These are phyloP conservation scores for Cremastinae sp. DNA, from an alignment of 2,888 invertebrate species.

Conservation along the genomic window DNA sequence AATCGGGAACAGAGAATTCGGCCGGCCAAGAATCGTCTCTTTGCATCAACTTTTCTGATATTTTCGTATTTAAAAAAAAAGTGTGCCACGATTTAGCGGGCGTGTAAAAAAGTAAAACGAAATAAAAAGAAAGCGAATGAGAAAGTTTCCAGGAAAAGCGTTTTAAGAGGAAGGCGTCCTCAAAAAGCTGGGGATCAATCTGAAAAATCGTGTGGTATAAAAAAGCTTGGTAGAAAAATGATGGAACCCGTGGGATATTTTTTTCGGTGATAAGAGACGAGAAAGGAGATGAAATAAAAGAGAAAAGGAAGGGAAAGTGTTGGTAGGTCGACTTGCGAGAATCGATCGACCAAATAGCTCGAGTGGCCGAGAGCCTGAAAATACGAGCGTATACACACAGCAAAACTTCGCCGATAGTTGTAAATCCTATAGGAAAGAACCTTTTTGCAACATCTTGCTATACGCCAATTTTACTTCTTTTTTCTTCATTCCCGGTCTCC, in stretches of 20 bases:
- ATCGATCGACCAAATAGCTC: conserved; percentile 45
- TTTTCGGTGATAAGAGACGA: conserved; percentile 6
- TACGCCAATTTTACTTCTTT: conserved; percentile 19
- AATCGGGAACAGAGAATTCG: conserved; percentile 51
- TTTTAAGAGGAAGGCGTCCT: not conserved
- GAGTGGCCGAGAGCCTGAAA: conserved; percentile 49
- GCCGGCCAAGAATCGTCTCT: conserved; percentile 30
- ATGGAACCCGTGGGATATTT: conserved; percentile 36
- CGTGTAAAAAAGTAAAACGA: not conserved
- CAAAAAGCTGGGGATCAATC: not conserved
- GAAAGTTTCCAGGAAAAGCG: not conserved
- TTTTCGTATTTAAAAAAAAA: conserved; percentile 46
- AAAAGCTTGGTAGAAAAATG: conserved; percentile 6
- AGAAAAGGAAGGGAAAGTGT: conserved; percentile 34
- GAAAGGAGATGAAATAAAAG: conserved; percentile 38
- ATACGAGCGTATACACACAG: conserved; percentile 29
- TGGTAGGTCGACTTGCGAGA: conserved; percentile 27
- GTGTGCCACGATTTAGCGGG: conserved; percentile 8
- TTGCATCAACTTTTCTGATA: conserved; percentile 27
- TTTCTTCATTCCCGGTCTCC: not conserved
- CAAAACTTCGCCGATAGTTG: conserved; percentile 59
- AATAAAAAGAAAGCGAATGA: conserved; percentile 8
- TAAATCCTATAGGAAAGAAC: conserved; percentile 43
- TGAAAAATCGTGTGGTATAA: conserved; percentile 1
- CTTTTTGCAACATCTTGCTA: conserved; percentile 43